phyloP scores from a whole-genome alignment of 2,888 invertebrate genomes.

The Girardia tigrina region DNA sequence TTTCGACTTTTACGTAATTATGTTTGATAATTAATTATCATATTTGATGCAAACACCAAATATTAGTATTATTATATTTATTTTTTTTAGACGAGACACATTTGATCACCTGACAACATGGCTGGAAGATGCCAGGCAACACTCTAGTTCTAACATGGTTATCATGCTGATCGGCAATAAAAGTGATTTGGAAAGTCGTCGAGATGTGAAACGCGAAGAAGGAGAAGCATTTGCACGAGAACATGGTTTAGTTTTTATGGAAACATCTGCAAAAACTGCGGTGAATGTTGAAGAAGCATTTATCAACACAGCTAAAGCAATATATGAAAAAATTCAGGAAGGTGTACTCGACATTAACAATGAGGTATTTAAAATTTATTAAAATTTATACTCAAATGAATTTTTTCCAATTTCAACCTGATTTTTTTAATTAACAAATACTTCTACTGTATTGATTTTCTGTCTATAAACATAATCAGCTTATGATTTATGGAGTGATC shows the following conservation, averaged over 20 bases:
- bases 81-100: constrained; percentile 63
- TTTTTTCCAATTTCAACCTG: too few species aligned
- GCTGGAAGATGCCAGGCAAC: constrained; percentile 97
- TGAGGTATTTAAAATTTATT: constrained; percentile 59
- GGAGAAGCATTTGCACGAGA: constrained; percentile 99
- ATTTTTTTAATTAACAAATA: too few species aligned
- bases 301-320: constrained; percentile 98
- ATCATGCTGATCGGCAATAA: constrained; percentile 99
- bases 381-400: too few species aligned
- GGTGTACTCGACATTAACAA: constrained; percentile 99
- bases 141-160: constrained; percentile 99
- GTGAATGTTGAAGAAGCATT: constrained; percentile 99
- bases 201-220: constrained; percentile 95
- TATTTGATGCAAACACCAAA: too few species aligned
- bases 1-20: too few species aligned
- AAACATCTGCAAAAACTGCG: constrained; percentile 97
- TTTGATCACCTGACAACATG: constrained; percentile 98
- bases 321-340: constrained; percentile 98
- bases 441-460: too few species aligned
- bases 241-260: constrained; percentile 98
- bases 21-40: too few species aligned
- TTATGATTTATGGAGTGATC: too few species aligned
- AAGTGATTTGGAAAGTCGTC: constrained; percentile 88
- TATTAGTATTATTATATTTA: too few species aligned
- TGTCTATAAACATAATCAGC: too few species aligned